phyloP scores from a whole-genome alignment of 2,888 invertebrate species.

The Meandrusa payeni region DNA sequence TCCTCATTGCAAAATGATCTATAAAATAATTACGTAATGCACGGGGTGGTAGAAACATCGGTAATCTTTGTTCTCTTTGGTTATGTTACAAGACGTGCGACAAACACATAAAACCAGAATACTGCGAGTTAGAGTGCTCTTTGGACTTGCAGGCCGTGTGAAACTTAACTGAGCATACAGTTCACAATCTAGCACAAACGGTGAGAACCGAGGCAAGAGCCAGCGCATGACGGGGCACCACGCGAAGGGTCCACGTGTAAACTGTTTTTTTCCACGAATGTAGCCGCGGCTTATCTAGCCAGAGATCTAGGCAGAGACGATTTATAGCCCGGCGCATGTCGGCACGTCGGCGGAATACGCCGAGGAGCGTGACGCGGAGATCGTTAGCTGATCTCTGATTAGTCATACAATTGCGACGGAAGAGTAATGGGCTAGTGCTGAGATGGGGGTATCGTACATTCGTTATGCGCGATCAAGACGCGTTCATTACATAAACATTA shows the following conservation, averaged over 20 bases:
- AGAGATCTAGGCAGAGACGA: conserved; percentile 12
- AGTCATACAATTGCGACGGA: conserved; percentile 1
- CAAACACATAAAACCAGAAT: too few species aligned
- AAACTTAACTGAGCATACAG: too few species aligned
- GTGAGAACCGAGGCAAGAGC: conserved; percentile 6
- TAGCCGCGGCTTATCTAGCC: conserved; percentile 7
- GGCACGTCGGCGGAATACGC: conserved; percentile 10
- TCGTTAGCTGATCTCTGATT: background rate
- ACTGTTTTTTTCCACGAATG: conserved; percentile 14
- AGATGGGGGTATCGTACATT: background rate
- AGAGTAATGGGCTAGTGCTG: conserved; percentile 4
- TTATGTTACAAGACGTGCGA: too few species aligned
- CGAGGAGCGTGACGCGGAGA: background rate
- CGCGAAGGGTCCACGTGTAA: background rate
- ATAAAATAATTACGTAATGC: too few species aligned
- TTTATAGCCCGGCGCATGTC: conserved; percentile 9
- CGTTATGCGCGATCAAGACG: too few species aligned
- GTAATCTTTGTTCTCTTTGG: too few species aligned
- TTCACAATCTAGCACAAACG: conserved; percentile 1
- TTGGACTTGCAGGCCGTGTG: too few species aligned
- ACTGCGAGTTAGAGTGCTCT: too few species aligned
- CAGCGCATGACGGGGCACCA: conserved; percentile 1
- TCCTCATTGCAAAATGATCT: too few species aligned
- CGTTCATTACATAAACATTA: too few species aligned
- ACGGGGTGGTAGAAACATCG: too few species aligned